Evolutionary conservation across 92 coral and sea anemone species (phyloP).

Genomic region (Palythoa grandiflora): DNA sequence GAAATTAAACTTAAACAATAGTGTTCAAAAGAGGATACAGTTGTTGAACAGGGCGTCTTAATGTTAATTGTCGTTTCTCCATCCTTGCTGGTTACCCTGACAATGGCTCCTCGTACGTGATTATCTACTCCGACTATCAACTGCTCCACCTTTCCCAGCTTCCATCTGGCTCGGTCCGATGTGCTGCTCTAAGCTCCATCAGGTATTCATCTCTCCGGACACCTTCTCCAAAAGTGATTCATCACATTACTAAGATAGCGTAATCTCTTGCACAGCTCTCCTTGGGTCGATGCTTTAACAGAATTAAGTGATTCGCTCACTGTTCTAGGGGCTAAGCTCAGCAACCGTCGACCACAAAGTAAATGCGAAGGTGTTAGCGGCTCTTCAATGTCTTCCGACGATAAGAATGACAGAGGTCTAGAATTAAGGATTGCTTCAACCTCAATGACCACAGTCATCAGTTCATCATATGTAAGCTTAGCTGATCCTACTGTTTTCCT

Average conservation of each 20-base stretch:
- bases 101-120: constrained; percentile 69
- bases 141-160: constrained; percentile 49
- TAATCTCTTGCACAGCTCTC: constrained; percentile 53
- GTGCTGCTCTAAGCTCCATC: constrained; percentile 57
- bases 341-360: constrained; percentile 57
- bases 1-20: not conserved
- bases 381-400: constrained; percentile 63
- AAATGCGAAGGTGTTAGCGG: constrained; percentile 78
- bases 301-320: constrained; percentile 2
- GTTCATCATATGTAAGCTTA: not conserved
- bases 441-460: not conserved
- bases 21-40: constrained; percentile 58
- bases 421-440: not conserved
- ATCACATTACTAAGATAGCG: constrained; percentile 38
- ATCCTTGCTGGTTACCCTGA: constrained; percentile 53
- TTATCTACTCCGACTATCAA: constrained; percentile 57
- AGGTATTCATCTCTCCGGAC: constrained; percentile 73
- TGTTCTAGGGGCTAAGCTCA: constrained; percentile 47
- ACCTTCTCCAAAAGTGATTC: constrained; percentile 71
- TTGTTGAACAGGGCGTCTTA: constrained; percentile 72
- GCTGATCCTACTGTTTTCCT: not conserved
- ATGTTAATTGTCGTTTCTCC: constrained; percentile 47
- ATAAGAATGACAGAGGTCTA: constrained; percentile 62
- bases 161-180: constrained; percentile 53
- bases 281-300: not conserved